Evolutionary conservation across 2,888 invertebrate genomes (phyloP).

Genomic region (Philopedon plagiatum): DNA sequence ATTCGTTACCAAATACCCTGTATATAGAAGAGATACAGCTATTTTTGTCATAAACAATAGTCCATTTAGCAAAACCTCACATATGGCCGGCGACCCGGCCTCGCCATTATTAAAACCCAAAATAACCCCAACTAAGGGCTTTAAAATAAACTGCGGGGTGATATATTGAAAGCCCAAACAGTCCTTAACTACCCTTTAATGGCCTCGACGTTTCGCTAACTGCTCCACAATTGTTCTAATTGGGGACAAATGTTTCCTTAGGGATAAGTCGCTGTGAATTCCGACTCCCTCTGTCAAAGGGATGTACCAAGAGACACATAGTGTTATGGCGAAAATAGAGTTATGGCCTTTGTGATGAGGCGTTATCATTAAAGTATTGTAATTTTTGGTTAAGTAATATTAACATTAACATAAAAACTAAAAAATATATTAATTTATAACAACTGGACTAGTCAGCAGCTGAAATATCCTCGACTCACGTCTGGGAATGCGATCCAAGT

Average conservation of each 20-base stretch:
- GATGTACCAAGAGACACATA: conserved; percentile 1
- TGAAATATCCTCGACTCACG: conserved; percentile 32
- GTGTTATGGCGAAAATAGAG: not conserved
- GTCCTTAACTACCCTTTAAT: conserved; percentile 64
- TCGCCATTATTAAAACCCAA: conserved; percentile 30
- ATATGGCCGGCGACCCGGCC: conserved; percentile 7
- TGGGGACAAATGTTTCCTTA: conserved; percentile 63
- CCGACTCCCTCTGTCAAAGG: conserved; percentile 32
- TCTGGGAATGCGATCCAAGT: conserved; percentile 43
- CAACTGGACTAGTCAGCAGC: no score
- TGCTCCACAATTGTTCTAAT: conserved; percentile 67
- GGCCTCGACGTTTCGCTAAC: conserved; percentile 61
- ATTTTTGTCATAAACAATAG: not conserved
- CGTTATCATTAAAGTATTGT: no score
- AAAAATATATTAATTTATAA: no score
- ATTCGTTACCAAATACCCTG: no score
- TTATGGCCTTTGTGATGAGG: no score
- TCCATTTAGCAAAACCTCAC: conserved; percentile 7
- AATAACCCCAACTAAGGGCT: conserved; percentile 37
- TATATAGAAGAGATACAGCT: no score
- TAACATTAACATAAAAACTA: no score
- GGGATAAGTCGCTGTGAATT: conserved; percentile 29
- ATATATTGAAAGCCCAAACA: conserved; percentile 47
- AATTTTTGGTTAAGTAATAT: no score
- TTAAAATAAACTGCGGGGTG: conserved; percentile 42